Evolutionary conservation across 2,888 invertebrate genomes (phyloP), one percentile per base, ranked within the genome.

Genomic region (Hirtodrosophila histrioides): DNA sequence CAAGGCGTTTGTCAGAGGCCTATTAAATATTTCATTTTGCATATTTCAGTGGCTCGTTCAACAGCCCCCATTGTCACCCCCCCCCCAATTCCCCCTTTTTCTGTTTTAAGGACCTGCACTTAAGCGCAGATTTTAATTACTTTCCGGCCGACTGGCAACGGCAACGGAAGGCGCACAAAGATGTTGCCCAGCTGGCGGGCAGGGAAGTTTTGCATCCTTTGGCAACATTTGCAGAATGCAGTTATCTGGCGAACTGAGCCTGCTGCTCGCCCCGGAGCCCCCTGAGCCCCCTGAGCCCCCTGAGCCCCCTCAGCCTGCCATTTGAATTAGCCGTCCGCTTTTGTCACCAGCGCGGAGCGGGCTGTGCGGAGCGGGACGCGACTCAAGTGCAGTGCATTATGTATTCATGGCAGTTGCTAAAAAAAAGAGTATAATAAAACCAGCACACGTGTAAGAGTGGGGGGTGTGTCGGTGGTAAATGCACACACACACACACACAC

Each of bases 101-200:
- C 17, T 17, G 66, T 75, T 76, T 75, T 74, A 61, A 85, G 86
- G 75, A 80, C 66, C 70, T 84, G 82, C 82, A 82, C 82, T 82
- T 82, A 86, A 80, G 82, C 84, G 82, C 81, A 82, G 84, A 82
- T 82, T 82, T 82, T 82, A 82, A 82, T 82, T 82, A 82, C 84
- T 86, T 82, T 82, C 82, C 82, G 82, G 82, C 86, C 81, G 84
- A 84, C 86, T 77, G 86, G 85, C 77, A 68, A 39, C 51, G 61
- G 57, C 54, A 80, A 61, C 70, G 79, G 82, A 78, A 72, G 69
- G 50, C 70, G 67, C 69, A 79, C 76, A 78, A 69, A 75, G 69
- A 70, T 62, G 62, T 24, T 62, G 67, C 43, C 48, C 55, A 45
- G 43, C 48, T 11, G 53, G n/a, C 7, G 8, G 17, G 24, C 33